Evolutionary conservation across 1,140 invertebrate species (phyloP).

Genomic region (Lethrus apterus): DNA sequence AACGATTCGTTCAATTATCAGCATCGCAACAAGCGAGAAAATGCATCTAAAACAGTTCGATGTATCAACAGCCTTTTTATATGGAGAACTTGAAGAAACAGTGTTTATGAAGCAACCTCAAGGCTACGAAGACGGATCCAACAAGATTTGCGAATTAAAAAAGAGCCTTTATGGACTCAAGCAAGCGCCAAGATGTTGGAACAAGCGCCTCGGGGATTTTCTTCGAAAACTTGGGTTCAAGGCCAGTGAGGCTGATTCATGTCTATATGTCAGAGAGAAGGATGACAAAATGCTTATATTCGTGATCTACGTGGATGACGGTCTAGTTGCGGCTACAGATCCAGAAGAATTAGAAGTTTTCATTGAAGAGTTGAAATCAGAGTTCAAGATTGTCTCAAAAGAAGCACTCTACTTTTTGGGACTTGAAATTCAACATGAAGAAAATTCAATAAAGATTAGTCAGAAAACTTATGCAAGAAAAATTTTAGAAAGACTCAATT

Average conservation of each 20-base stretch:
- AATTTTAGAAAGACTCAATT: too few relatives aligned
- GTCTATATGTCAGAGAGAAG: constrained; percentile 18
- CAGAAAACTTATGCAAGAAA: too few relatives aligned
- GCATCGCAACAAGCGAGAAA: too few relatives aligned
- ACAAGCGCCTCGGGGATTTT: constrained; percentile 24
- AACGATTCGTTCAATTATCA: too few relatives aligned
- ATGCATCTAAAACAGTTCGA: too few relatives aligned
- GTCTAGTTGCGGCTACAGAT: constrained; percentile 10
- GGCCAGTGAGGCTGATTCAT: constrained; percentile 25
- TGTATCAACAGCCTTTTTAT: too few relatives aligned
- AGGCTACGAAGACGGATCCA: constrained; percentile 29
- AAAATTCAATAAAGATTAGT: too few relatives aligned
- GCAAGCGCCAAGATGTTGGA: constrained; percentile 36
- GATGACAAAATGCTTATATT: constrained; percentile 1
- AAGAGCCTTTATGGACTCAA: constrained; percentile 39
- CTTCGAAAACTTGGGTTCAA: constrained; percentile 25
- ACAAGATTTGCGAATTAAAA: constrained; percentile 32
- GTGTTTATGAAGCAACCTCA: constrained; percentile 41
- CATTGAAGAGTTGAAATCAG: too few relatives aligned
- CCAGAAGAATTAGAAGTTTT: too few relatives aligned
- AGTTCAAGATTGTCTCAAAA: too few relatives aligned
- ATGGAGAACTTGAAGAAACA: constrained; percentile 41
- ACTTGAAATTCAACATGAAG: too few relatives aligned
- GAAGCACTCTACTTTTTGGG: too few relatives aligned
- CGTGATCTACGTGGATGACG: constrained; percentile 13